phyloP scores from a whole-genome alignment of 1,140 invertebrate species.

The Brachionus paranguensis region DNA sequence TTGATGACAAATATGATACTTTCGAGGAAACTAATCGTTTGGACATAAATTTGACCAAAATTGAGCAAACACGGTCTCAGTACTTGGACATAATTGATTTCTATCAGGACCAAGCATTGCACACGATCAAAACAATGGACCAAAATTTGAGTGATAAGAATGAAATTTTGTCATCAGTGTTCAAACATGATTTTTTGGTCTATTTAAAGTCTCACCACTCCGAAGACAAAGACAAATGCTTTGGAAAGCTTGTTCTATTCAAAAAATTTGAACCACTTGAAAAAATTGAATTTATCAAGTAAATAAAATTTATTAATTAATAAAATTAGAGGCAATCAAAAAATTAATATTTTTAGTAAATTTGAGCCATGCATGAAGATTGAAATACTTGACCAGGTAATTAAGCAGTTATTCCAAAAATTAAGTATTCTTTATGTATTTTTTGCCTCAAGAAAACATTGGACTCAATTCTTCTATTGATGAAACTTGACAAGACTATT shows the following conservation, averaged over 20 bases:
- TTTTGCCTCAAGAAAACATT: not conserved
- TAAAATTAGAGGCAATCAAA: not conserved
- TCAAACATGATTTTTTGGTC: not conserved
- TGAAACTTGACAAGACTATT: not conserved
- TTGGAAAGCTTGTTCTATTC: not conserved
- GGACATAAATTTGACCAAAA: not conserved
- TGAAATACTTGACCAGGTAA: not conserved
- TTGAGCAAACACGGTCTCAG: not conserved
- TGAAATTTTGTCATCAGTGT: not conserved
- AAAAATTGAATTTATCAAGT: constrained; percentile 23
- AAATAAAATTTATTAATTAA: not conserved
- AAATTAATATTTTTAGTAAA: not conserved
- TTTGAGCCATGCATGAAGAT: constrained; percentile 6
- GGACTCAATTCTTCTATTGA: not conserved
- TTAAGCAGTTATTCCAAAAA: not conserved
- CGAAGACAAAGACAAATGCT: not conserved
- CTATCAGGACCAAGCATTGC: not conserved
- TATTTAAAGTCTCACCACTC: constrained; percentile 1
- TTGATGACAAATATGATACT: constrained; percentile 1
- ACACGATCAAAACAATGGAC: not conserved
- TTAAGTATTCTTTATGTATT: not conserved
- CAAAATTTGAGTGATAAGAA: not conserved
- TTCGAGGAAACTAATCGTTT: not conserved
- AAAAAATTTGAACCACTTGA: not conserved
- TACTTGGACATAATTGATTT: not conserved